Base-by-base conservation (phyloP, 2,797 vertebrate species). In the Epinephelus coioides region DNA sequence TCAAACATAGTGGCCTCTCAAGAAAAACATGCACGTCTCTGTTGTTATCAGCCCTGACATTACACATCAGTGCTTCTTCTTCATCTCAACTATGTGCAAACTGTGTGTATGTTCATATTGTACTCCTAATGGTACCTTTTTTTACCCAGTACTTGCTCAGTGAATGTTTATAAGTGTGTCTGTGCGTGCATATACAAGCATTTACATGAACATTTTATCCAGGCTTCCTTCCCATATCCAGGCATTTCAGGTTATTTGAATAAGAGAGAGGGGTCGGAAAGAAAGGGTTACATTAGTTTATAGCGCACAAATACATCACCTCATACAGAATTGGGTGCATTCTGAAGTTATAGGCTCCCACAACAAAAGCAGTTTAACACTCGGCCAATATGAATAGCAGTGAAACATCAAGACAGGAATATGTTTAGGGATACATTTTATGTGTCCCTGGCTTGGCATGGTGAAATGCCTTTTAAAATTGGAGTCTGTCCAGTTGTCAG, bases 401-500 rank as follows among this genome's bases (percentile, higher is more conserved):
- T 73, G 82, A 89, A 86, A 86, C 68, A 77, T 79, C 67, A 66
- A 70, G 65, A 77, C 79, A 70, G 68, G 77, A 75, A 69, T 84
- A 83, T 78, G 76, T 85, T 84, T 67, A 72, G 81, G 83, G 70
- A 78, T 77, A 74, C 81, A 60, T 82, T 89, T 82, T 83, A 81
- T 82, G 72, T 74, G 70, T 81, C 74, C 71, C 80, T 57, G 69
- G 85, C 80, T 85, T 82, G 81, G 86, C 78, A 60, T 70, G 30
- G 76, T 81, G 68, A 87, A 78, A 92, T 61, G 73, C 78, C 75
- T 86, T 89, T 89, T 81, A 83, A 77, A 85, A 82, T 75, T 90
- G 88, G 87, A 90, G 71, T 69, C 68, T 69, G 77, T 91, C 91
- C 85, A 89, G 82, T 86, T 85, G 84, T 87, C 78, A 66, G 59